Evolutionary conservation across 2,797 vertebrate genomes (phyloP), one percentile per base, ranked within the genome.

Genomic region (Momotus momota): DNA sequence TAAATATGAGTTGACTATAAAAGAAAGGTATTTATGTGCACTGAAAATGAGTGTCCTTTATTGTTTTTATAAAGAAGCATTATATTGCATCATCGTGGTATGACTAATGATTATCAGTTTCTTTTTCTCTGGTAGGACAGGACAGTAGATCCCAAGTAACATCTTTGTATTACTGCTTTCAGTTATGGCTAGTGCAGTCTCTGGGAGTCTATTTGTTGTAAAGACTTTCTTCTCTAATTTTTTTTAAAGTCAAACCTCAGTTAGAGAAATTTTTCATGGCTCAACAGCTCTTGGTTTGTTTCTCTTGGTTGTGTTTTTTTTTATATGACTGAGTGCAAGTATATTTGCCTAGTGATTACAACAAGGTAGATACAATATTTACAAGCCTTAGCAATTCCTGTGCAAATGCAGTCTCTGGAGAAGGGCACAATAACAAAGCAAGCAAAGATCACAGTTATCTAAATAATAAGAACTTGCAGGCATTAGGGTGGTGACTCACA

Each of bases 361-460:
- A 74, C 85, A 88, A 95, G 94, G 90, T 86, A 97, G 94, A 96
- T 96, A 95, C 94, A 96, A 85, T 98, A 97, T 98, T 97, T 97
- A 97, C 95, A 97, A 94, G 89, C 61, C 18, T 19, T 96, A 86
- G 91, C 80, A 95, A 96, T 93, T 97, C 92, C 82, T 96, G 95
- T 97, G 90, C 81, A 95, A 97, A 95, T 97, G 94, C 66, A 74
- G 77, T 90, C 94, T 90, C 91, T 26, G 23, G 93, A 97, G 97
- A 97, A 97, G 82, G 90, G 71, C 91, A 91, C 80, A 88, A 66
- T 94, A 94, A 95, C 92, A 94, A 96, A 97, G 84, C 84, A 92
- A 93, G 94, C 90, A 96, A 96, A 94, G 40, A 86, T 81, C 78
- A 84, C 86, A 35, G 78, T 93, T 97, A 94, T 94, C 88, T 94